A percentile compares a stretch with the other conserved stretches of the same genome.
Evolutionary conservation across 37 sponge, comb jelly and placozoan species (phyloP).

Genomic region (Petrosia ficiformis): DNA sequence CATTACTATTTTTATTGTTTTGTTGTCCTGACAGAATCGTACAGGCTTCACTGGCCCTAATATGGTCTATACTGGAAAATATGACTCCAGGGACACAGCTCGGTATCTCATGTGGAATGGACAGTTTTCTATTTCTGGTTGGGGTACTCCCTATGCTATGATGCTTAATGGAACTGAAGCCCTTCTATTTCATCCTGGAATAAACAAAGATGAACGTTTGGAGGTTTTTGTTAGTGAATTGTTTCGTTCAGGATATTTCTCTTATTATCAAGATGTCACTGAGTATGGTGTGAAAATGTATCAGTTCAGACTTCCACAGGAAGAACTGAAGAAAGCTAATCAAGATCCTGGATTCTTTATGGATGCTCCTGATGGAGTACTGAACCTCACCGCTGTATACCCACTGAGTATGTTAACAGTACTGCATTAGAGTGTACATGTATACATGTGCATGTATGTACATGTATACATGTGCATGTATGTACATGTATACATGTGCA

Average conservation of each 20-base stretch:
- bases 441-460: background rate
- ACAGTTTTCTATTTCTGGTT: slow-evolving; percentile 32
- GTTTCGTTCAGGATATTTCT: slow-evolving; percentile 78
- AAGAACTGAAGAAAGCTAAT: slow-evolving; percentile 62
- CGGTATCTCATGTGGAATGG: slow-evolving; percentile 69
- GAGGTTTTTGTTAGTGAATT: slow-evolving; percentile 62
- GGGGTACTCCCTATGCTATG: slow-evolving; percentile 51
- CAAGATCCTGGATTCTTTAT: slow-evolving; percentile 67
- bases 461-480: background rate
- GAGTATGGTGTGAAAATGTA: slow-evolving; percentile 49
- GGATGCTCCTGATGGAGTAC: slow-evolving; percentile 67
- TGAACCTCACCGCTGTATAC: slow-evolving; percentile 75
- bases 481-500: background rate
- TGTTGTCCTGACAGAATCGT: background rate
- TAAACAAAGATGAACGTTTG: slow-evolving; percentile 40
- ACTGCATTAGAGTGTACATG: too few relatives aligned
- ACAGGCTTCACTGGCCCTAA: slow-evolving; percentile 11
- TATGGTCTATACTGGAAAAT: slow-evolving; percentile 53
- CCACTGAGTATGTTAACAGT: slow-evolving; percentile 30
- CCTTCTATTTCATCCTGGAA: slow-evolving; percentile 62
- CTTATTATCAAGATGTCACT: slow-evolving; percentile 27
- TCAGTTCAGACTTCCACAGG: slow-evolving; percentile 47
- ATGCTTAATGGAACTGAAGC: slow-evolving; percentile 71
- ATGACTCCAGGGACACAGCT: slow-evolving; percentile 23
- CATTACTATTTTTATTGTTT: background rate